Conservation (phyloP, 2,113 vertebrate species). For the Calypte anna region DNA sequence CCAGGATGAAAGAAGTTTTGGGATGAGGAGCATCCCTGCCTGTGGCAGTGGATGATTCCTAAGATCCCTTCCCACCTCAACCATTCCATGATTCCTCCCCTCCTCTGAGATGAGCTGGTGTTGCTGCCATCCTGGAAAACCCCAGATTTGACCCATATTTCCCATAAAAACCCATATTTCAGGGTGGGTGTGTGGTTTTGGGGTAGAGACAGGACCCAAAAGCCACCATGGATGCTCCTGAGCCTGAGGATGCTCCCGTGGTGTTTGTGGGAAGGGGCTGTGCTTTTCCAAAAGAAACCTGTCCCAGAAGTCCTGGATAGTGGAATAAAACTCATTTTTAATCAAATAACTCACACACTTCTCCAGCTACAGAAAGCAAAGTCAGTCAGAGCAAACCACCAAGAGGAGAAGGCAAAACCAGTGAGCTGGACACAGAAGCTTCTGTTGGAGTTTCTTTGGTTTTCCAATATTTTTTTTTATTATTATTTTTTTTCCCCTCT, state of each 20-base stretch:
- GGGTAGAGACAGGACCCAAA: neutral
- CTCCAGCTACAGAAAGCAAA: neutral
- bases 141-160: too few relatives aligned
- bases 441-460: neutral
- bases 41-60: too few relatives aligned
- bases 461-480: neutral
- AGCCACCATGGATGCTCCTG: neutral
- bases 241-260: neutral
- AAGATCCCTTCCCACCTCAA: too few relatives aligned
- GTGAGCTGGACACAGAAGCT: neutral
- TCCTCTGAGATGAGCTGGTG: neutral
- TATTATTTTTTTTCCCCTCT: too few relatives aligned
- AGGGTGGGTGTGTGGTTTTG: neutral
- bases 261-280: neutral
- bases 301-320: neutral
- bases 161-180: neutral
- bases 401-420: neutral
- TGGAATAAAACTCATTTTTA: conserved; percentile 26
- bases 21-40: too few relatives aligned
- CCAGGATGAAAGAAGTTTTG: too few relatives aligned
- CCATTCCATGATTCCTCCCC: neutral
- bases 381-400: neutral
- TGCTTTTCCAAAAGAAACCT: neutral
- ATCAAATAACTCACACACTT: conserved; percentile 12
- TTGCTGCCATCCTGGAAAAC: neutral